Conservation (phyloP, 2,113 vertebrate species). For the Nerophis ophidion region DNA sequence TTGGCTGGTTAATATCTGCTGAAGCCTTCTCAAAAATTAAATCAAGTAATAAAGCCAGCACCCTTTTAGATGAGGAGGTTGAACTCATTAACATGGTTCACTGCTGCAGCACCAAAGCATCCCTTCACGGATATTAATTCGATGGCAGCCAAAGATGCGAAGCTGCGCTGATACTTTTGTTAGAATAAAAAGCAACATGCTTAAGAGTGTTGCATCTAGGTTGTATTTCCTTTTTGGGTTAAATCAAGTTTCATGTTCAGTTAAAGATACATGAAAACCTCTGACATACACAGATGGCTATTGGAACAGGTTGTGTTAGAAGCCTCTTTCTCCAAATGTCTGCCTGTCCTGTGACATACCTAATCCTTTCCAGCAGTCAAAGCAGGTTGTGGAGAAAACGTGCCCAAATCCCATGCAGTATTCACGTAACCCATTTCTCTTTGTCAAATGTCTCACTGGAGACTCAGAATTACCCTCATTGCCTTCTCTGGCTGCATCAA, state of each 20-base stretch:
- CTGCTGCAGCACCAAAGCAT: constrained; percentile 16
- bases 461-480: constrained; percentile 43
- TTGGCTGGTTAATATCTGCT: constrained; percentile 1
- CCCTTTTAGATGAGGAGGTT: constrained; percentile 18
- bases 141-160: constrained; percentile 29
- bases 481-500: constrained; percentile 47
- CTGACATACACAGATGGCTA: no score
- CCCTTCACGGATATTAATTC: constrained; percentile 44
- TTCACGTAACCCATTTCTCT: constrained; percentile 46
- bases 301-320: constrained; percentile 1
- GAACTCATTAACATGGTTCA: constrained; percentile 43
- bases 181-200: neutral
- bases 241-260: constrained; percentile 10
- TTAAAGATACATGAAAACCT: neutral
- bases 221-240: constrained; percentile 20
- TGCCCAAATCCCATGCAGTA: constrained; percentile 47
- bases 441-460: constrained; percentile 54
- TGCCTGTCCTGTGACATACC: neutral
- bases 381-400: constrained; percentile 43
- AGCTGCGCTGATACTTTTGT: constrained; percentile 14
- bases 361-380: constrained; percentile 25
- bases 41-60: constrained; percentile 11
- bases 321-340: constrained; percentile 9
- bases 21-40: constrained; percentile 24
- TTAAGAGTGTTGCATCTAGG: constrained; percentile 38